These are phyloP conservation scores for Hydrozoanthus gracilis DNA, from an alignment of 92 coral and sea anemone species.

Conservation along the genomic window DNA sequence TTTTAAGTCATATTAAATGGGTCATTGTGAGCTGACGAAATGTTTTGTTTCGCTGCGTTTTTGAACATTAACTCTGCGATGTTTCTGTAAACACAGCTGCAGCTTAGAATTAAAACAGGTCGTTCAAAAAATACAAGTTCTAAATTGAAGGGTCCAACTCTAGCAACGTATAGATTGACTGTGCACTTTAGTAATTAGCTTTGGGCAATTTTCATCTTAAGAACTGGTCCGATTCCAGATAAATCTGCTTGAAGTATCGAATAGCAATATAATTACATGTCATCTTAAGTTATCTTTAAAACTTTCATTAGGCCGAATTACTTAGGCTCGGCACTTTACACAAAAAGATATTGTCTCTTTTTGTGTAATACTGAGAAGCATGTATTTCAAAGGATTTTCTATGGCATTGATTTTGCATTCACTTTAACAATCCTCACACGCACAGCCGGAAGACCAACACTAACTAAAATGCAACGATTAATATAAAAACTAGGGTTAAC, in stretches of 20 bases:
- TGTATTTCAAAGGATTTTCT: constrained; percentile 14
- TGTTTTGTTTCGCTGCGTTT: constrained; percentile 70
- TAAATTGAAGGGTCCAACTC: constrained; percentile 44
- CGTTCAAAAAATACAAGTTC: constrained; percentile 34
- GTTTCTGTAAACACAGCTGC: constrained; percentile 91
- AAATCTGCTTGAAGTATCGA: constrained; percentile 24
- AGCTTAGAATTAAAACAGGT: constrained; percentile 48
- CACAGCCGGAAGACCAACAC: background rate
- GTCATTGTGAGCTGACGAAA: constrained; percentile 69
- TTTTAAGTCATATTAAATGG: constrained; percentile 67
- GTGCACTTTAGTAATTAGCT: constrained; percentile 13
- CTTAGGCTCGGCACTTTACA: background rate
- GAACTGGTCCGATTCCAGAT: background rate
- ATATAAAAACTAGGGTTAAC: background rate
- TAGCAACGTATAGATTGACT: constrained; percentile 40
- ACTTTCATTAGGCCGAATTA: constrained; percentile 10
- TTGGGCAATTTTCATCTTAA: background rate
- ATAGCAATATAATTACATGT: constrained; percentile 3
- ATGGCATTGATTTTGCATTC: background rate
- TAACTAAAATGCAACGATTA: background rate
- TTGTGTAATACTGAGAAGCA: background rate
- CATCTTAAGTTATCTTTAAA: constrained; percentile 4
- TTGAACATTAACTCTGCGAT: constrained; percentile 80
- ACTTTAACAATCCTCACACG: background rate
- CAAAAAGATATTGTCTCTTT: background rate